These are phyloP conservation scores for Phengaris alcon DNA, from an alignment of 2,888 invertebrate species.

Conservation along the genomic window DNA sequence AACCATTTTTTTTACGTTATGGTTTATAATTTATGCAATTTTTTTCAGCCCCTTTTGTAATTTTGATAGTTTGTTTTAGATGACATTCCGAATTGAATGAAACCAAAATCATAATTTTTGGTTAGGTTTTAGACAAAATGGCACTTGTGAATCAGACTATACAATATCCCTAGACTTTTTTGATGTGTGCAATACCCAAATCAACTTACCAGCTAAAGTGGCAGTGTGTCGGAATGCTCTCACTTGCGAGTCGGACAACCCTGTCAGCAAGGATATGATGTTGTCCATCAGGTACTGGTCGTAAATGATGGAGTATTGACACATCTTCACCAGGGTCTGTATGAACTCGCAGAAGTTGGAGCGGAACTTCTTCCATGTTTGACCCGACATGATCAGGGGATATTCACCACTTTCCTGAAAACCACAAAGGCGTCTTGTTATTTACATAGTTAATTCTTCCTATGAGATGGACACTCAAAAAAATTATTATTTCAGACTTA, in stretches of 20 bases:
- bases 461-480: too few species aligned
- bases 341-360: conserved; percentile 98
- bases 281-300: conserved; percentile 99
- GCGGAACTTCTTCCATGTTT: conserved; percentile 97
- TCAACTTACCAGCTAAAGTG: conserved; percentile 87
- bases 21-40: too few species aligned
- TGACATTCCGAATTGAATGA: too few species aligned
- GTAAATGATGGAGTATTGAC: conserved; percentile 99
- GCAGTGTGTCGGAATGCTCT: conserved; percentile 95
- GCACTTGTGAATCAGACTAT: too few species aligned
- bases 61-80: too few species aligned
- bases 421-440: not conserved
- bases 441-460: too few species aligned
- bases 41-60: too few species aligned
- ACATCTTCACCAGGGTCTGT: conserved; percentile 96
- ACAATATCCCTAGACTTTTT: too few species aligned
- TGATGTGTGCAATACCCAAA: not conserved
- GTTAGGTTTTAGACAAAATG: too few species aligned
- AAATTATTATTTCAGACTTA: too few species aligned
- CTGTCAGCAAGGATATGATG: conserved; percentile 97
- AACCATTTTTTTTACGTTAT: too few species aligned
- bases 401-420: conserved; percentile 97
- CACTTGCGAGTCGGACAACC: conserved; percentile 98
- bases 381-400: conserved; percentile 97
- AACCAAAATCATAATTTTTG: too few species aligned